These are phyloP conservation scores for Dasysyrphus albostriatus DNA, from an alignment of 2,888 invertebrate genomes.

Conservation along the genomic window DNA sequence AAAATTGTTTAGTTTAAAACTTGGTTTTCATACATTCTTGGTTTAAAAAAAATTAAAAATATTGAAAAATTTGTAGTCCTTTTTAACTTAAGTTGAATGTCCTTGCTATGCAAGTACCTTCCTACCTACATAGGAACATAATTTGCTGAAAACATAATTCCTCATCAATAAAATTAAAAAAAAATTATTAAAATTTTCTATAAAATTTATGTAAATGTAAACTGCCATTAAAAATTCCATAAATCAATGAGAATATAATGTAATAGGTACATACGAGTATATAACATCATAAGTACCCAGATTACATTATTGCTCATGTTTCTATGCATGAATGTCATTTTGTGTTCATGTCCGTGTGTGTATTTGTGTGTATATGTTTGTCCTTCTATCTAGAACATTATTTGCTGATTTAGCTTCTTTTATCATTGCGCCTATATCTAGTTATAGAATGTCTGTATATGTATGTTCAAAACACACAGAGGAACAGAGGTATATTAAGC, in stretches of 20 bases:
- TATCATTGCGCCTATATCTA: slow-evolving; percentile 6
- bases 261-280: too few relatives aligned
- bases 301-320: slow-evolving; percentile 55
- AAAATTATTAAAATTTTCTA: slow-evolving; percentile 10
- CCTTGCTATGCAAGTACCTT: too few relatives aligned
- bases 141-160: background rate
- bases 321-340: slow-evolving; percentile 10
- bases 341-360: background rate
- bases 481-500: slow-evolving; percentile 19
- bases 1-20: too few relatives aligned
- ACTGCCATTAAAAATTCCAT: slow-evolving; percentile 35
- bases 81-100: too few relatives aligned
- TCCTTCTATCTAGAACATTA: slow-evolving; percentile 34
- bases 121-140: too few relatives aligned
- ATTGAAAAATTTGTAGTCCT: too few relatives aligned
- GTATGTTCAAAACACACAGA: slow-evolving; percentile 12
- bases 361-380: slow-evolving; percentile 7
- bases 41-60: too few relatives aligned
- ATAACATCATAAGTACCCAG: slow-evolving; percentile 28
- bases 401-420: slow-evolving; percentile 70
- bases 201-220: background rate
- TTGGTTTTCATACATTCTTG: too few relatives aligned
- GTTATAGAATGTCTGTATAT: slow-evolving; percentile 15
- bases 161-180: background rate
- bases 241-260: slow-evolving; percentile 43